Base-by-base conservation (phyloP, 1,140 invertebrate species). In the Dendrolimus kikuchii region DNA sequence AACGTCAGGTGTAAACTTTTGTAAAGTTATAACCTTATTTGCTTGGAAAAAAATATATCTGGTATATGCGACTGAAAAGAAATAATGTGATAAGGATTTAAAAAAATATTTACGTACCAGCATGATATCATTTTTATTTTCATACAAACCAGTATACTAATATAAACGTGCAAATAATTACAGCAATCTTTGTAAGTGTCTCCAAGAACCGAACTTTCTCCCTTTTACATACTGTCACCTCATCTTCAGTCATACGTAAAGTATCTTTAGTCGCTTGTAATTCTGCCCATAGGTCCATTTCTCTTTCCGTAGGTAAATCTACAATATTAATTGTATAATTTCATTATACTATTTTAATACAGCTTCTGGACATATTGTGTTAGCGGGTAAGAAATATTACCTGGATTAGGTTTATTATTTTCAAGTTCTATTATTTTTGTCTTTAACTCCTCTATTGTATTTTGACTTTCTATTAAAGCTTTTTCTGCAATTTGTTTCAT, bases 121-220 rank as follows among this genome's bases (percentile, higher is more conserved):
- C 23, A 23, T 23, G 23, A 23, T 23, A 23, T 23, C 23, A 23
- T 23, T 23, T 23, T 23, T 23, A 23, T 2, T 23, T 23, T 2
- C 23, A 23, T 23, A 23, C 23, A 23, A 23, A 23, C 23, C 23
- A 23, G 23, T 23, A 23, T 23, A 23, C 23, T 23, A 23, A n/a
- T 53, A 46, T 46, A 10, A 44, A 53, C n/a, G 60, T 42, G 49
- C 3, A 46, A 51, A 61, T 61, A 66, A 38, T 79, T 71, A 86
- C 83, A 53, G 80, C 55, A 43, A 83, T 83, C 62, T 84, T 86
- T 4, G 80, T 69, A 44, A 86, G 60, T 8, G 80, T 81, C 57
- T 84, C 83, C 55, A 86, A 58, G 63, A 86, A 86, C 37, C 71
- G 68, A 45, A 81, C 68, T 76, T 86, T 86, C 46, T 86, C 83